Evolutionary conservation across 1,140 invertebrate species (phyloP), one percentile per base, ranked within the genome.

Genomic region (Apis laboriosa): DNA sequence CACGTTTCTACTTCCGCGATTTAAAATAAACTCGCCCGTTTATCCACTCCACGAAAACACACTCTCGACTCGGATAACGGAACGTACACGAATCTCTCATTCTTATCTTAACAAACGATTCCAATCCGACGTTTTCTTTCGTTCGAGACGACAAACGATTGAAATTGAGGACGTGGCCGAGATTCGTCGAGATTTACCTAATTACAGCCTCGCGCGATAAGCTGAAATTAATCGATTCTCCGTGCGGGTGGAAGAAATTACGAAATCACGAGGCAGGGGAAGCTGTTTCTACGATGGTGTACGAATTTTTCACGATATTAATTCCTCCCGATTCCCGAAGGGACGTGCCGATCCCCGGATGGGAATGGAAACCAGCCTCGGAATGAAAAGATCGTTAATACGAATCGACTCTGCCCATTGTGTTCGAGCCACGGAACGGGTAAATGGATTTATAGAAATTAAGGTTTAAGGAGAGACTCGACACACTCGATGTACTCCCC

Each of bases 321-420:
- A 86, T 77, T 86, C 66, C 4, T 21, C 34, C 11, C n/a, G 60
- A 60, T 63, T 61, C 64, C 72, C 84, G 24, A n/a, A 24, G 74
- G 74, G 64, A 43, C 58, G 67, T 51, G 70, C 34, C 43, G 70
- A 53, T 58, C 61, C n/a, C 3, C 68, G 72, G 77, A 83, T 85
- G 60, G 64, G 85, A 61, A 19, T 53, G 51, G 64, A 63, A 85
- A 66, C 28, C 53, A 56, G 63, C 13, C 12, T 55, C 64, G 43
- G 83, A 68, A 84, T 68, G 77, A 51, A 63, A 74, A 61, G 82
- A 88, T 90, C 86, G 88, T 91, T 91, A 90, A 91, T 90, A 89
- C 88, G 87, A 88, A 90, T 88, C 77, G 24, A 74, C 56, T 73
- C 64, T 55, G 68, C 77, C 88, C 87, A 91, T 91, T 90, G 87